Base-by-base conservation (phyloP, 2,113 vertebrate species). In the Brachypteracias leptosomus region DNA sequence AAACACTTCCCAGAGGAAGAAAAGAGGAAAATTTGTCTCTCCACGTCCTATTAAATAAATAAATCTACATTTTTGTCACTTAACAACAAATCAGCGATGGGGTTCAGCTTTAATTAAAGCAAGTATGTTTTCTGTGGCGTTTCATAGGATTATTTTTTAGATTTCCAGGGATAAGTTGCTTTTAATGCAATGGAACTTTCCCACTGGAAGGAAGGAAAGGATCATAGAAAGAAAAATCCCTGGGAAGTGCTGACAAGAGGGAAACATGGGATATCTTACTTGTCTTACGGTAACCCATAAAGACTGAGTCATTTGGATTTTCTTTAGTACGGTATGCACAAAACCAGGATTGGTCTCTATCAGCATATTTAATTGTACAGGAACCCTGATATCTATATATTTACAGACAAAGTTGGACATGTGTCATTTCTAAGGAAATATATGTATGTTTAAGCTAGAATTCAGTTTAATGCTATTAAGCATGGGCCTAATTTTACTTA, bases 1-100 rank as follows among this genome's bases (percentile, higher is more conserved):
- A 97, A 92, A 90, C 68, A 78, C 83, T 94, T 97, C 86, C 80
- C 93, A 88, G 84, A 93, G 82, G 95, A 77, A 94, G 67, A 85
- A 93, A 91, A 52, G 77, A 93, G 21, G 63, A 94, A 95, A 57
- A 89, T 84, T 14, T 91, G 35, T 95, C 74, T 97, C 81, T 75
- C 17, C 31, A 12, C 3, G 3, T 93, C 65, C 67, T 92, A 90
- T 74, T 94, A 87, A 97, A 97, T 90, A 95, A 96, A 96, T 87
- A 95, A 89, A 87, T 89, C 61, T 94, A 29, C 35, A 26, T 63
- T 91, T 92, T 86, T 95, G 31, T 83, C 57, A 62, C 54, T 89
- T 84, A 77, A 73, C 28, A 38, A 91, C 85, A 52, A 85, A 31
- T 85, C 66, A 92, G 33, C 35, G 25, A 66, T 85, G 25, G 26